Evolutionary conservation across 2,888 invertebrate genomes (phyloP).

Genomic region (Morinoia aosen): DNA sequence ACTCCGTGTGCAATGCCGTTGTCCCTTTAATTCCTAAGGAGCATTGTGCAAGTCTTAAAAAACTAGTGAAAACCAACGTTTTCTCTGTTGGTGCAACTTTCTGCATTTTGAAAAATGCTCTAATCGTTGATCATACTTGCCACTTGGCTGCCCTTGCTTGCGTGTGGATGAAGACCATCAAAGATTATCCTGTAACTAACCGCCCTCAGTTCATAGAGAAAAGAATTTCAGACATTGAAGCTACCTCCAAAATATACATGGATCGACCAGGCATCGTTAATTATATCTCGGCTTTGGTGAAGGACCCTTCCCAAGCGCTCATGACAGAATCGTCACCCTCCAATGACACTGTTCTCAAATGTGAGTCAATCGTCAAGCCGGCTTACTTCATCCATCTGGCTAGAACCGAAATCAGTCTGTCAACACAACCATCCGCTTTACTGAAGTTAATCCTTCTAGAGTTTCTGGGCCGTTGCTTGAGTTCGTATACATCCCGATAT

Average conservation of each 20-base stretch:
- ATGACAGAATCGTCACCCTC: slow-evolving; percentile 59
- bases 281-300: slow-evolving; percentile 43
- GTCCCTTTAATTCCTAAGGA: slow-evolving; percentile 58
- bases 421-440: background rate
- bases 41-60: slow-evolving; percentile 46
- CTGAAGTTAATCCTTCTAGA: slow-evolving; percentile 56
- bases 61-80: slow-evolving; percentile 56
- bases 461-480: slow-evolving; percentile 58
- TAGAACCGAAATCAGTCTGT: background rate
- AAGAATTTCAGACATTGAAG: slow-evolving; percentile 54
- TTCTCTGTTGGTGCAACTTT: slow-evolving; percentile 62
- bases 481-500: background rate
- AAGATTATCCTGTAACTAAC: slow-evolving; percentile 55
- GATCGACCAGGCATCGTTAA: slow-evolving; percentile 15
- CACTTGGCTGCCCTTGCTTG: slow-evolving; percentile 60
- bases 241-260: slow-evolving; percentile 57
- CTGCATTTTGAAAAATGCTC: slow-evolving; percentile 60
- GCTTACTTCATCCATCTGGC: slow-evolving; percentile 56
- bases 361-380: slow-evolving; percentile 62
- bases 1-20: slow-evolving; percentile 59
- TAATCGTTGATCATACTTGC: slow-evolving; percentile 57
- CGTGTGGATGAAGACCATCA: slow-evolving; percentile 56
- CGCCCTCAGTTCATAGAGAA: slow-evolving; percentile 55
- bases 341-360: slow-evolving; percentile 52
- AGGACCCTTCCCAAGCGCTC: slow-evolving; percentile 56